Base-by-base conservation (phyloP, 2,888 invertebrate species). In the Steromphala cineraria region DNA sequence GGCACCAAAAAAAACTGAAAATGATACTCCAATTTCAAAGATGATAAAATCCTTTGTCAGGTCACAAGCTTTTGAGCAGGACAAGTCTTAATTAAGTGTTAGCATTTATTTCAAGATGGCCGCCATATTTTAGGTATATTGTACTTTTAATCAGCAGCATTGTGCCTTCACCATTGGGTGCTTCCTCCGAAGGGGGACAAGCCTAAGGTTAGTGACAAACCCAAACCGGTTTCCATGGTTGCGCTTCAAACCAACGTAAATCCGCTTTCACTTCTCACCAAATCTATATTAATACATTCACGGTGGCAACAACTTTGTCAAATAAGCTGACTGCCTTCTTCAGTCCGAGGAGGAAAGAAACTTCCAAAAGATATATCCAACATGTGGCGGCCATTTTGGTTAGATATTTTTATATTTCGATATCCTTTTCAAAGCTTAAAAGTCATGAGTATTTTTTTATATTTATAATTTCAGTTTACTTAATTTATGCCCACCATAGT, bases 401-500 rank as follows among this genome's bases (percentile, higher is more conserved):
- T n/a, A 28, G 24, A 31, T 67, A 31, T 31, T 24, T 67, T 19
- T 67, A 28, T 31, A 21, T 31, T 67, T n/a, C n/a, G 7, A 28
- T 15, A 24, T 15, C 24, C 31, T 24, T 19, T n/a, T 28, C n/a
- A n/a, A 36, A 28, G 24, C 28, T 67, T 24, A 28, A 28, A 67
- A 67, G 31, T 67, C 31, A 24, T 67, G 67, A 67, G 31, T 28
- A 67, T 28, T 67, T 24, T 67, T 67, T 28, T 28, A 31, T 19
- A 28, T 67, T 67, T 28, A 67, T 46, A 46, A 46, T 13, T 46
- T 46, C 5, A 75, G 46, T 75, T 46, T 75, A 75, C 75, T 53
- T 75, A 52, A 75, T 31, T 75, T 75, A 52, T 75, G 8, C 75
- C 75, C 53, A 75, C 53, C 53, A 46, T 75, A 46, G 75, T 75